Evolutionary conservation across 1,140 invertebrate genomes (phyloP), one percentile per base, ranked within the genome.

Genomic region (Heliconius himera): DNA sequence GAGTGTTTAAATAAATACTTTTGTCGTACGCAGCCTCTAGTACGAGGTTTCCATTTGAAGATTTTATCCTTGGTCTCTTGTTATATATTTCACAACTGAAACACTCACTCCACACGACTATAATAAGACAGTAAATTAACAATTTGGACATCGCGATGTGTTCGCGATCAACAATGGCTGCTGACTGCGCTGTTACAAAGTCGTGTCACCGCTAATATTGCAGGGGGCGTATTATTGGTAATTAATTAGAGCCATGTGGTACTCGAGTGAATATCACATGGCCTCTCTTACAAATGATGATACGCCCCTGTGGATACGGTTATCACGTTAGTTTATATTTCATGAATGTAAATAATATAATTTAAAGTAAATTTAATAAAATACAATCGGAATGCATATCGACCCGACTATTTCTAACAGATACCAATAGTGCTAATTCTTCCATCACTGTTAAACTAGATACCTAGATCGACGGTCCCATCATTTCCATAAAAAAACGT

Each of bases 1-100:
- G 95, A 1, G 95, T 91, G 74, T 93, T 94, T 74, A 97, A 92
- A 51, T 95, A 96, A n/a, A 97, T 96, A 83, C 96, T 97, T 82
- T 95, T 96, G 87, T 96, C 95, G 56, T 94, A 94, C 0, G 96
- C 96, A 60, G 96, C 95, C 79, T 95, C 94, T 33, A 97, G 95
- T 76, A 96, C 94, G n/a, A 97, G 90, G 89, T 97, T 95, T 74
- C 97, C 96, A 91, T 96, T 95, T 29, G 89, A 89, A 18, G 96
- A 94, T 80, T 96, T 95, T 66, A 97, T 95, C 88, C 96, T 95
- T 0, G 97, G 96, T 73, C 96, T 96, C 81, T 85, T 86, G 77
- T 88, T 79, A 60, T 87, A 89, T 38, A 87, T 78, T 81, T 92
- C 88, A 87, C 91, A 85, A 20, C 89, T 76, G 8, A 89, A 76